Evolutionary conservation across 1,140 invertebrate genomes (phyloP).

Genomic region (Euschistus heros): DNA sequence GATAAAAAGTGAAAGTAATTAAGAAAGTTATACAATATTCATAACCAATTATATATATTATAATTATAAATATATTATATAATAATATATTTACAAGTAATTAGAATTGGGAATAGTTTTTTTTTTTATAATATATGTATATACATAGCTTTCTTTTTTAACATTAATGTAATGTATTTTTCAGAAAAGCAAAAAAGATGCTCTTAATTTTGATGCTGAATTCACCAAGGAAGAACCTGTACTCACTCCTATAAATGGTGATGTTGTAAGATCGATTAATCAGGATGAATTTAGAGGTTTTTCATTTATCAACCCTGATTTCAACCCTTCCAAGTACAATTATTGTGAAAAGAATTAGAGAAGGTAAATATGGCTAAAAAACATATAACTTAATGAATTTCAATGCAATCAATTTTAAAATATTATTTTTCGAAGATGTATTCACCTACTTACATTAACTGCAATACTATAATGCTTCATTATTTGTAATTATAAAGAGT

Average conservation of each 20-base stretch:
- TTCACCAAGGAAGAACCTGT: slow-evolving; percentile 97
- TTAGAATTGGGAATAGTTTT: neutral
- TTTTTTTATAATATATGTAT: slow-evolving; percentile 13
- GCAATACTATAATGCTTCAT: too few species aligned
- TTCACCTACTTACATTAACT: too few species aligned
- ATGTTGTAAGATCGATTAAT: slow-evolving; percentile 87
- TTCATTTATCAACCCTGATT: slow-evolving; percentile 92
- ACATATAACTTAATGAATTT: too few species aligned
- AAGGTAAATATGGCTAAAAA: neutral
- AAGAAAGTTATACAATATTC: too few species aligned
- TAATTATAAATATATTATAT: too few species aligned
- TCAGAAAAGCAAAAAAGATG: slow-evolving; percentile 95
- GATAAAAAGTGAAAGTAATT: too few species aligned
- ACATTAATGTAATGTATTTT: slow-evolving; percentile 32
- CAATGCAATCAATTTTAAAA: too few species aligned
- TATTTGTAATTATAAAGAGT: too few species aligned
- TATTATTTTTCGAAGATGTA: too few species aligned
- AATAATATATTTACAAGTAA: too few species aligned
- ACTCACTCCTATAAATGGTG: slow-evolving; percentile 83
- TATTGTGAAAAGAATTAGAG: slow-evolving; percentile 24
- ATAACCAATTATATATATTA: too few species aligned
- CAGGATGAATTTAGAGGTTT: slow-evolving; percentile 97
- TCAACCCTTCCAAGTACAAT: slow-evolving; percentile 49
- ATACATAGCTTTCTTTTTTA: slow-evolving; percentile 18
- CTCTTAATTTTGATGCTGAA: slow-evolving; percentile 97